Evolutionary conservation across 2,888 invertebrate species (phyloP), one percentile per base, ranked within the genome.

Genomic region (Sarcophaga variegata): DNA sequence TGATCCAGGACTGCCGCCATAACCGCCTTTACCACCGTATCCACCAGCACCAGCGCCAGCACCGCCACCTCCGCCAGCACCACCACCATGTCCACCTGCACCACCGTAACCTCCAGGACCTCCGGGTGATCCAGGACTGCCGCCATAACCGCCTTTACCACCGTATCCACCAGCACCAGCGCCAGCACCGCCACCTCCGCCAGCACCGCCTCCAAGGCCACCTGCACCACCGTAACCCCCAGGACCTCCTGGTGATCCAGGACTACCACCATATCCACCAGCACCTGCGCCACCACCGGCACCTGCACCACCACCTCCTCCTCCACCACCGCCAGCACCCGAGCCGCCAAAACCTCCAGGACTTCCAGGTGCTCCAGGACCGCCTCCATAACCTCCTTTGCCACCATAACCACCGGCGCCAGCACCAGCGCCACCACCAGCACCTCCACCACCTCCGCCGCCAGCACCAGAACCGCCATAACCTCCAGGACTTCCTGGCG

Each of bases 321-420:
- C 60, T 1, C 14, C 69, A 49, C 47, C 49, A n/a, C 76, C 77
- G 22, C 27, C 70, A 11, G 75, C 79, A 70, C 81, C 85, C 6
- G 47, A 27, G 12, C 54, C 47, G 1, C 80, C 81, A 8, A 25
- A 70, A 12, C 11, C 66, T 3, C 81, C 81, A 4, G 47, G 69
- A 0, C 66, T 71, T 4, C 78, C 78, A 0, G 59, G 14, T 49
- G 49, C 14, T 14, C 49, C 12, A 20, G 62, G 3, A 17, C 78
- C 79, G 2, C 60, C 64, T 14, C 11, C 22, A 49, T 49, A 45
- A n/a, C 62, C 72, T 6, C 81, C 80, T 4, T 47, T 17, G 1
- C 69, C 66, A 5, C 74, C 70, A 78, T 47, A 49, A 47, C 77
- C 69, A 6, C 69, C 60, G 1, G 20, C n/a, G 2, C 70, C 71